Percentiles rank a stretch among this genome's conserved stretches.
Evolutionary conservation across 2,113 vertebrate genomes (phyloP).

Genomic region (Petrocephalus microphthalmus): DNA sequence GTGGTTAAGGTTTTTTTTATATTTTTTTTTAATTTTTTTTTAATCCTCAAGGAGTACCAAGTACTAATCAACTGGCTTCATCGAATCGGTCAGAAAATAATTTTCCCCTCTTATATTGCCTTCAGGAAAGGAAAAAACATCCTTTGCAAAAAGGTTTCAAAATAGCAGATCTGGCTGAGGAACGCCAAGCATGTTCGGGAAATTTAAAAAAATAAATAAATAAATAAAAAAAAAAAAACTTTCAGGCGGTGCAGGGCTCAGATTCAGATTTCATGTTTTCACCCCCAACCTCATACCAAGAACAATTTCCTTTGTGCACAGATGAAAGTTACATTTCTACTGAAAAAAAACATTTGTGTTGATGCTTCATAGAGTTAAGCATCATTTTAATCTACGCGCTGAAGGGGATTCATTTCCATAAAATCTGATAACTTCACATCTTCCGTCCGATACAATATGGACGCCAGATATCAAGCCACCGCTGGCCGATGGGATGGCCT

Average conservation of each 20-base stretch:
- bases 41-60: background rate
- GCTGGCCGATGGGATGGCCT: background rate
- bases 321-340: background rate
- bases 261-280: background rate
- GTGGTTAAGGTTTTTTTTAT: no score
- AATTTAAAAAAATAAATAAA: no score
- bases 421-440: background rate
- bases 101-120: background rate
- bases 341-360: background rate
- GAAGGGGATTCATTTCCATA: background rate
- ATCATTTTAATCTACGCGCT: background rate
- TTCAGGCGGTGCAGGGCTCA: background rate
- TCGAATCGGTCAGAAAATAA: background rate
- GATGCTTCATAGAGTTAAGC: background rate
- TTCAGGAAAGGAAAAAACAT: background rate
- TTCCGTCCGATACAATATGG: background rate
- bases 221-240: no score
- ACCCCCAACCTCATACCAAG: background rate
- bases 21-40: no score
- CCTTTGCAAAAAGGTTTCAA: background rate
- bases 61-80: background rate
- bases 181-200: background rate
- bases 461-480: no score
- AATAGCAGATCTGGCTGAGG: background rate
- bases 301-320: background rate